phyloP scores from a whole-genome alignment of 2,113 vertebrate species.

The Illadopsis cleaveri region DNA sequence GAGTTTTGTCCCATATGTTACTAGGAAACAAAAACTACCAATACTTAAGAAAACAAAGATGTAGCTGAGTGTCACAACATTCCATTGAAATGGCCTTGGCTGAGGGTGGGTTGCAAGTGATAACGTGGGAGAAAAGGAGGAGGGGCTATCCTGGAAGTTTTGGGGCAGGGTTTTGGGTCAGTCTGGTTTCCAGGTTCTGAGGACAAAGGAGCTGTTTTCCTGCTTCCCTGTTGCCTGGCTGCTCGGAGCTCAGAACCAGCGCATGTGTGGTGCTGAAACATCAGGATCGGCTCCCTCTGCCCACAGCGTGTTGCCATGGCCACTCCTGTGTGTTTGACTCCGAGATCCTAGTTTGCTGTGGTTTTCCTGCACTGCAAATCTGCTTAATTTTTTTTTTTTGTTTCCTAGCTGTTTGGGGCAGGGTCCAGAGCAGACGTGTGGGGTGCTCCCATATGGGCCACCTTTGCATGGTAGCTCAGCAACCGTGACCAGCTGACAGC shows the following conservation, averaged over 20 bases:
- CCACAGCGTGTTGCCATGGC: background rate
- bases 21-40: background rate
- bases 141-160: background rate
- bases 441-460: background rate
- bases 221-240: background rate
- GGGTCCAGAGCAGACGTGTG: background rate
- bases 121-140: no score
- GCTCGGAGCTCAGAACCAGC: background rate
- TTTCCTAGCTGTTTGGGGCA: background rate
- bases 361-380: background rate
- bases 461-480: background rate
- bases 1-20: background rate
- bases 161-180: background rate
- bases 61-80: background rate
- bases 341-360: background rate
- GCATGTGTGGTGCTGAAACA: background rate
- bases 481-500: background rate
- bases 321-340: background rate
- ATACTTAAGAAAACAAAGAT: background rate
- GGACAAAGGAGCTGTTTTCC: background rate
- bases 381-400: background rate
- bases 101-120: background rate
- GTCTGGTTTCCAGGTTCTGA: background rate
- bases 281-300: background rate
- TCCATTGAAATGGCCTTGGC: background rate